Conservation (phyloP, 2,797 vertebrate genomes). For the Spatula clypeata region DNA sequence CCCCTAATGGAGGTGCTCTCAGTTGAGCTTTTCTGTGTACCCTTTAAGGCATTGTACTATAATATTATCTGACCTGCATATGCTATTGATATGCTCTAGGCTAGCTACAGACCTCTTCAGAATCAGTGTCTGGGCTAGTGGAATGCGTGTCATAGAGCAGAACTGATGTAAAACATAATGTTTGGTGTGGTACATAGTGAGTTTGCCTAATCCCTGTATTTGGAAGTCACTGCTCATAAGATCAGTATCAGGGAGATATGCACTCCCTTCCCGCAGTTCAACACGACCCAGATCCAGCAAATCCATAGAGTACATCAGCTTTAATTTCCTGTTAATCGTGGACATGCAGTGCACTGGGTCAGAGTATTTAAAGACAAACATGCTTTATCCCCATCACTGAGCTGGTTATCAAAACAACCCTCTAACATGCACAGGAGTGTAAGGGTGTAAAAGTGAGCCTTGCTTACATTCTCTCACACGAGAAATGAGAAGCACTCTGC, state of each 20-base stretch:
- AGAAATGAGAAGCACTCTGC: neutral
- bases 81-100: neutral
- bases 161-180: neutral
- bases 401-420: conserved; percentile 6
- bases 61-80: neutral
- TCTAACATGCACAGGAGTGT: neutral
- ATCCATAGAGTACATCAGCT: conserved; percentile 36
- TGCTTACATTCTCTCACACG: neutral
- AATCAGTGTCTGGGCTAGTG: neutral
- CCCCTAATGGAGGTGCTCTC: neutral
- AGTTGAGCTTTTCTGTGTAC: neutral
- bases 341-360: conserved; percentile 2
- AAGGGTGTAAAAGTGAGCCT: neutral
- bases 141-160: neutral
- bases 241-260: conserved; percentile 32
- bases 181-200: neutral
- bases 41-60: neutral
- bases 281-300: conserved; percentile 57
- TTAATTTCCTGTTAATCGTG: conserved; percentile 61
- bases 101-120: neutral
- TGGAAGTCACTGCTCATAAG: conserved; percentile 46
- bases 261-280: neutral
- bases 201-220: conserved; percentile 43
- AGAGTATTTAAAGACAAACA: conserved; percentile 12
- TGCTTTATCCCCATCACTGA: neutral